Conservation (phyloP, 2,888 invertebrate species). For the Odontocolon sp. region DNA sequence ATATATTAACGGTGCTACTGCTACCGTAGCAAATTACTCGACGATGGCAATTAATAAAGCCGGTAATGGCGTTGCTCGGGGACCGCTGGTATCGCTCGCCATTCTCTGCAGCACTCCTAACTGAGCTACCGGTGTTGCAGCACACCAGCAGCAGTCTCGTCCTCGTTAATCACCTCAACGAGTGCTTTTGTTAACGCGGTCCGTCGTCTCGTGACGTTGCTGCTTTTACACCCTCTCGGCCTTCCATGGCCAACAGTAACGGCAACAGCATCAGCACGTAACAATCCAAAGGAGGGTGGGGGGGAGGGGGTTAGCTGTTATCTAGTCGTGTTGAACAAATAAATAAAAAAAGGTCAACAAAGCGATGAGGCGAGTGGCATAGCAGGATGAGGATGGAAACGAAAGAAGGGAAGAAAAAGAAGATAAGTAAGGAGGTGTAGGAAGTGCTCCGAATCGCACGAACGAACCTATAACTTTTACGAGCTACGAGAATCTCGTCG, state of each 20-base stretch:
- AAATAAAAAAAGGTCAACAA: not conserved
- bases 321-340: conserved; percentile 10
- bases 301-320: conserved; percentile 30
- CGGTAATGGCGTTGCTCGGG: conserved; percentile 73
- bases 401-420: not conserved
- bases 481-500: too few species aligned
- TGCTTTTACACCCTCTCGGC: conserved; percentile 43
- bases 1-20: conserved; percentile 45
- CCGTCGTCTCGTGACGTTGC: conserved; percentile 57
- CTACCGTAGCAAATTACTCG: conserved; percentile 76
- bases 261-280: not conserved
- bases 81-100: conserved; percentile 61
- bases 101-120: not conserved
- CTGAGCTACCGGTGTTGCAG: not conserved
- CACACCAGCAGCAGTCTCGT: conserved; percentile 60
- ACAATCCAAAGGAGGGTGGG: not conserved
- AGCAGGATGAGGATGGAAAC: not conserved
- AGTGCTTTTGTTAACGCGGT: conserved; percentile 77
- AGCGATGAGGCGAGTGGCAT: not conserved
- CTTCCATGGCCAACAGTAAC: not conserved
- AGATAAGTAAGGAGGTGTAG: not conserved
- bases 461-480: not conserved
- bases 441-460: not conserved
- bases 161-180: conserved; percentile 79
- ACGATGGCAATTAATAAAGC: conserved; percentile 80